A percentile compares a stretch with the other conserved stretches of the same genome.
phyloP scores from a whole-genome alignment of 2,797 vertebrate species.

The Pangasius mekongensis region DNA sequence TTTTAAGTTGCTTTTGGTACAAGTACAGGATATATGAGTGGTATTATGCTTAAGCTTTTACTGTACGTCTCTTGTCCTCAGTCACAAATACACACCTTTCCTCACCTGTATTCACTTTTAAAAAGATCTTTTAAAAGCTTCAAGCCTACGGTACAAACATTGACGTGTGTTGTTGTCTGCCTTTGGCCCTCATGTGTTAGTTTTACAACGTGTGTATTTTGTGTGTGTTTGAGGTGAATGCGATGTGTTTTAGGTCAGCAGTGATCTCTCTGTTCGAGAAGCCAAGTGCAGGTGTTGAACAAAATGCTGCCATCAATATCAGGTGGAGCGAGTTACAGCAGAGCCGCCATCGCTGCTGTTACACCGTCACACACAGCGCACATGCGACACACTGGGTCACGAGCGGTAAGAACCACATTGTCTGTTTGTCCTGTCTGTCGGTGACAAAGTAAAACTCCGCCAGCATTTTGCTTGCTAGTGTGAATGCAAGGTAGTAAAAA shows the following conservation, averaged over 20 bases:
- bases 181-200: not conserved
- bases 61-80: not conserved
- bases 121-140: not conserved
- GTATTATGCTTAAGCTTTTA: not conserved
- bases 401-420: constrained; percentile 73
- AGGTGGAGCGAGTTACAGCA: constrained; percentile 78
- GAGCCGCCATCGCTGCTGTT: constrained; percentile 78
- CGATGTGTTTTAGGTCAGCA: constrained; percentile 75
- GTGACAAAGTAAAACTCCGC: not conserved
- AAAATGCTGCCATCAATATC: constrained; percentile 70
- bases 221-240: constrained; percentile 69
- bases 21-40: not conserved
- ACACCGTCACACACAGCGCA: constrained; percentile 68
- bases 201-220: constrained; percentile 35
- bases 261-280: constrained; percentile 74
- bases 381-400: constrained; percentile 81
- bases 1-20: not conserved
- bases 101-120: not conserved
- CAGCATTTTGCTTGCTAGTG: not conserved
- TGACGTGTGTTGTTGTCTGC: not conserved
- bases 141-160: not conserved
- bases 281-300: constrained; percentile 60
- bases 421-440: not conserved
- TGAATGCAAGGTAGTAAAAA: not conserved
- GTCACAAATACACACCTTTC: not conserved